Percentiles rank a stretch among this genome's conserved stretches.
Evolutionary conservation across 2,888 invertebrate species (phyloP).

Genomic region (Cartodere bifasciata): DNA sequence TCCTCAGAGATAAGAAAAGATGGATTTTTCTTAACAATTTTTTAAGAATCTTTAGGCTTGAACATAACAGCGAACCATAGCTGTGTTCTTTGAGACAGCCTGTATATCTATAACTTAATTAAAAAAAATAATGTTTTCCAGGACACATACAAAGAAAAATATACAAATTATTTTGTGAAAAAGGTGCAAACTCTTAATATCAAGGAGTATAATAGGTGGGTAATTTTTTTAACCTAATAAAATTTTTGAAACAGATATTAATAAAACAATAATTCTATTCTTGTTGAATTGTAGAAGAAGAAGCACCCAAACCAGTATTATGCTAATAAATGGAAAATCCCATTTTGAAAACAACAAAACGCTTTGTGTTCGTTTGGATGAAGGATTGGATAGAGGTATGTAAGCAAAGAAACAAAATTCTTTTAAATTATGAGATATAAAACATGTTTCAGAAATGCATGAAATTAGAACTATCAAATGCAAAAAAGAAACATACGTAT

Average conservation of each 20-base stretch:
- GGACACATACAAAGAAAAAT: conserved; percentile 66
- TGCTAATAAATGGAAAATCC: too few relatives aligned
- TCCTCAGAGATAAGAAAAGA: too few relatives aligned
- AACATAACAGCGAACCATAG: too few relatives aligned
- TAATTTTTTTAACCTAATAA: conserved; percentile 1
- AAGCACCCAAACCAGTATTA: conserved; percentile 3
- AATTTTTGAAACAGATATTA: too few relatives aligned
- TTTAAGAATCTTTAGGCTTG: too few relatives aligned
- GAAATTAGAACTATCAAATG: conserved; percentile 52
- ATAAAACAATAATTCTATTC: too few relatives aligned
- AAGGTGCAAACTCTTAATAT: conserved; percentile 37
- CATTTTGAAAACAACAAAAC: conserved; percentile 10
- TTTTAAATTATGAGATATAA: not conserved
- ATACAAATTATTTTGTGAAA: conserved; percentile 56
- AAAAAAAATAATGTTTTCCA: conserved; percentile 25
- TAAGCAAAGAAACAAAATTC: too few relatives aligned
- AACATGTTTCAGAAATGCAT: conserved; percentile 30
- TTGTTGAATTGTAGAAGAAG: conserved; percentile 9
- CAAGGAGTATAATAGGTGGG: conserved; percentile 24
- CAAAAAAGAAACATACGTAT: conserved; percentile 73
- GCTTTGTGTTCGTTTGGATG: conserved; percentile 5
- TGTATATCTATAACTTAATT: not conserved
- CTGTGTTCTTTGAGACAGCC: too few relatives aligned
- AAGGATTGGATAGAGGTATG: too few relatives aligned
- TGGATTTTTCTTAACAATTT: too few relatives aligned